phyloP scores from a whole-genome alignment of 2,888 invertebrate genomes.

The Dryadula phaetusa region DNA sequence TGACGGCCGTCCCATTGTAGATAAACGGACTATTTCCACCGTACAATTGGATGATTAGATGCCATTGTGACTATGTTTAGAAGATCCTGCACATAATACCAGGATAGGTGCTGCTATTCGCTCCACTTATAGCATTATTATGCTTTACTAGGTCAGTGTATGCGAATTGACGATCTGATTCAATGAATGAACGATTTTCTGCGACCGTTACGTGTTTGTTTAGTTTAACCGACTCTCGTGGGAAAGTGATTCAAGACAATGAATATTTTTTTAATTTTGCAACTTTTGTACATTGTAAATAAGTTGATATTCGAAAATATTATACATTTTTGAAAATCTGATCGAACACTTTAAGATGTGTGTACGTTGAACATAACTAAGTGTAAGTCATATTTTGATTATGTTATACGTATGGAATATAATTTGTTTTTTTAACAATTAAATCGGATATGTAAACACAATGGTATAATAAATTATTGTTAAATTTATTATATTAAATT shows the following conservation, averaged over 20 bases:
- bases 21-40: conserved; percentile 77
- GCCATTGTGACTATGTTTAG: conserved; percentile 83
- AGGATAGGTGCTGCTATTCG: conserved; percentile 72
- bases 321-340: too few species aligned
- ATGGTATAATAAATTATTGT: neutral
- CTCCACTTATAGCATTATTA: conserved; percentile 74
- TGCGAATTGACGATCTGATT: conserved; percentile 44
- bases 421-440: too few species aligned
- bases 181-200: conserved; percentile 35
- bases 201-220: neutral
- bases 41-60: conserved; percentile 81
- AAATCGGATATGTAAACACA: too few species aligned
- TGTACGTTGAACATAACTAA: too few species aligned
- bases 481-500: neutral
- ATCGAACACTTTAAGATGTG: too few species aligned
- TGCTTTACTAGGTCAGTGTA: conserved; percentile 71
- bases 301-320: too few species aligned
- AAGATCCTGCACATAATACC: conserved; percentile 77
- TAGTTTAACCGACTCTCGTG: neutral
- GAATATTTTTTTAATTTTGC: too few species aligned
- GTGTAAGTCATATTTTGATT: too few species aligned
- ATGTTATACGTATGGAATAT: too few species aligned
- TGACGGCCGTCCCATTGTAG: conserved; percentile 69
- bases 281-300: too few species aligned
- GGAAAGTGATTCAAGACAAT: neutral